phyloP scores from a whole-genome alignment of 2,113 vertebrate genomes.

The Melanocharis versteri region DNA sequence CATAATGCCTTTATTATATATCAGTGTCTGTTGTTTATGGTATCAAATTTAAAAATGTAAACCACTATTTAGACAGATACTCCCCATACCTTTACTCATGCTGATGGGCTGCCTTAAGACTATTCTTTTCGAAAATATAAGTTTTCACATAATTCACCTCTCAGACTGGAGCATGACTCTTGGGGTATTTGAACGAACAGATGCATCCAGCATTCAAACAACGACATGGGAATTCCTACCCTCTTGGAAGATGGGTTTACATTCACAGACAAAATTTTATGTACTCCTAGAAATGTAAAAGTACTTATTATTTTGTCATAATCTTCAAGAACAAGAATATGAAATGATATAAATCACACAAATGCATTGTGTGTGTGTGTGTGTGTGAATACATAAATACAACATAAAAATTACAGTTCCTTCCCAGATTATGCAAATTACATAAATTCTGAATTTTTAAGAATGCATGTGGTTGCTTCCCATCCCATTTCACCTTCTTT shows the following conservation, averaged over 20 bases:
- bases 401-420: not conserved
- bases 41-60: not conserved
- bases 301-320: not conserved
- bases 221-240: not conserved
- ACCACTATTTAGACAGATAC: not conserved
- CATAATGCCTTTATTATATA: not conserved
- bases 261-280: not conserved
- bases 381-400: not conserved
- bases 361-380: rapidly evolving
- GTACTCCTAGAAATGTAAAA: not conserved
- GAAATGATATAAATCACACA: not conserved
- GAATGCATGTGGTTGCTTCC: not conserved
- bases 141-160: not conserved
- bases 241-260: not conserved
- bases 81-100: not conserved
- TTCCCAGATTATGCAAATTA: not conserved
- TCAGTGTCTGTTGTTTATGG: not conserved
- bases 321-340: not conserved
- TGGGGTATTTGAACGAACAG: not conserved
- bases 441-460: not conserved
- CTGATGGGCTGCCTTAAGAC: not conserved
- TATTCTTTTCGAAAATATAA: not conserved
- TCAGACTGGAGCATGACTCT: not conserved
- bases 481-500: not conserved
- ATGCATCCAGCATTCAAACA: not conserved